phyloP scores from a whole-genome alignment of 2,888 invertebrate genomes.

The Drosophila seclusa region DNA sequence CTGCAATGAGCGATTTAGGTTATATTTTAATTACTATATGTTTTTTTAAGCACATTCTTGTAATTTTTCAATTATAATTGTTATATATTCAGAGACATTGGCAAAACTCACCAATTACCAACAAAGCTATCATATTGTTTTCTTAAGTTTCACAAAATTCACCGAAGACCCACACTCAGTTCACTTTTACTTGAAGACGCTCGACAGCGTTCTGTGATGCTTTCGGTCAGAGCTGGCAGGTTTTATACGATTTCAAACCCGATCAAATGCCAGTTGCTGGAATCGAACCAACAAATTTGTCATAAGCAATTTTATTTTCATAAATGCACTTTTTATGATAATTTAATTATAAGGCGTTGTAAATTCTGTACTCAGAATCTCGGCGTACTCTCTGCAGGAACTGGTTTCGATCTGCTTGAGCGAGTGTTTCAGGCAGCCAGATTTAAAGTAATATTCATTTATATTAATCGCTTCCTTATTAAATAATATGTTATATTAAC shows the following conservation, averaged over 20 bases:
- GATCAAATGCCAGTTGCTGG: constrained; percentile 31
- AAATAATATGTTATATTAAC: constrained; percentile 13
- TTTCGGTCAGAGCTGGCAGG: constrained; percentile 11
- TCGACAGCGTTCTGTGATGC: constrained; percentile 50
- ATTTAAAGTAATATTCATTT: constrained; percentile 22
- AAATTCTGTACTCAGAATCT: constrained; percentile 1
- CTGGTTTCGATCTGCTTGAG: constrained; percentile 57
- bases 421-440: constrained; percentile 14
- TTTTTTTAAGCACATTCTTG: not conserved
- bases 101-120: constrained; percentile 51
- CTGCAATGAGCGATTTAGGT: constrained; percentile 13
- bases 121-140: constrained; percentile 45
- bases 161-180: constrained; percentile 2
- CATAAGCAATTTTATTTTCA: constrained; percentile 20
- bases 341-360: constrained; percentile 22
- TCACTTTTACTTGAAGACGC: constrained; percentile 18
- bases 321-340: constrained; percentile 38
- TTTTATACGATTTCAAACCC: constrained; percentile 53
- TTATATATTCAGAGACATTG: not conserved
- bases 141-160: not conserved
- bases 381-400: constrained; percentile 30
- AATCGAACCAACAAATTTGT: constrained; percentile 30
- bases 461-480: constrained; percentile 62
- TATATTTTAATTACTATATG: not conserved
- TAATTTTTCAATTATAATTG: not conserved